phyloP scores from a whole-genome alignment of 2,888 invertebrate genomes.

The Agrochola macilenta region DNA sequence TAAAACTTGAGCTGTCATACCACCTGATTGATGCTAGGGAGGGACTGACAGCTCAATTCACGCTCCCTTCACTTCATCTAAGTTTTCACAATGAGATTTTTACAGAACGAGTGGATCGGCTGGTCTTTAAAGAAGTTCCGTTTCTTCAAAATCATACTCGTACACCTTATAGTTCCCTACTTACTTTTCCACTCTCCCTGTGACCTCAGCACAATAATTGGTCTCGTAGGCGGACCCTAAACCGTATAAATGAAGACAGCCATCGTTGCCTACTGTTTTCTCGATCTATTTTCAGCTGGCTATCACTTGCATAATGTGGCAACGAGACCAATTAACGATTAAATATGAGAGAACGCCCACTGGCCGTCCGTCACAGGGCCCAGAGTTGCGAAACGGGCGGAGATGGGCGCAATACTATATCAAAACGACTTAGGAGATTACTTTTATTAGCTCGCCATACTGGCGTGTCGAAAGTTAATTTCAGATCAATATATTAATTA shows the following conservation, averaged over 20 bases:
- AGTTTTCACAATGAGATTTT: neutral
- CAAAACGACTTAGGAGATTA: conserved; percentile 50
- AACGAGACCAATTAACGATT: conserved; percentile 79
- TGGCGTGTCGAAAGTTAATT: conserved; percentile 27
- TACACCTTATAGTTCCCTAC: neutral
- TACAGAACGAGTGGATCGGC: neutral
- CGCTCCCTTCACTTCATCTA: neutral
- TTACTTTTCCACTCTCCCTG: neutral
- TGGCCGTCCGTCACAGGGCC: conserved; percentile 57
- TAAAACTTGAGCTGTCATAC: neutral
- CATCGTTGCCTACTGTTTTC: conserved; percentile 53
- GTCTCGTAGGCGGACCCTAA: conserved; percentile 18
- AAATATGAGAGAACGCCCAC: conserved; percentile 74
- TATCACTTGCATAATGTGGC: conserved; percentile 74
- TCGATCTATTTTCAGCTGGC: conserved; percentile 61
- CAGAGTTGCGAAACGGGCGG: conserved; percentile 59
- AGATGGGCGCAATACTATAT: conserved; percentile 49
- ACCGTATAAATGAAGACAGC: conserved; percentile 38
- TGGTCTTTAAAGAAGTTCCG: neutral
- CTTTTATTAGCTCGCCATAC: conserved; percentile 42
- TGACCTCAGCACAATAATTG: neutral
- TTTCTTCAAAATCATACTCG: neutral
- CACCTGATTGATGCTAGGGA: too few species aligned
- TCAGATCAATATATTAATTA: conserved; percentile 34
- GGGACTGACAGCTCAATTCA: neutral